These are phyloP conservation scores for Nymphalis polychloros DNA, from an alignment of 2,888 invertebrate genomes.

Conservation along the genomic window DNA sequence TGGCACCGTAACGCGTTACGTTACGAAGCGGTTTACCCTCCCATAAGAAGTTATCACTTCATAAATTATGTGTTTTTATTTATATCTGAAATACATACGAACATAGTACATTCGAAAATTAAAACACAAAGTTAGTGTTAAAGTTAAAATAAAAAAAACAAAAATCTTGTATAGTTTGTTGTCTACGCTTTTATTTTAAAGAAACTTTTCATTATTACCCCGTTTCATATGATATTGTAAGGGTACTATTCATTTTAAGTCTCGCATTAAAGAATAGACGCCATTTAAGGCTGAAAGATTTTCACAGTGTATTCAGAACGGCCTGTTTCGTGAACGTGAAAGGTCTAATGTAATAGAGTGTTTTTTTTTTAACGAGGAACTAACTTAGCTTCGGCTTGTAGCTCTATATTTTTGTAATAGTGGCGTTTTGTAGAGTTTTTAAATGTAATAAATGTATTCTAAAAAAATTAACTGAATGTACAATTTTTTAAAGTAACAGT, in stretches of 20 bases:
- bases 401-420: not conserved
- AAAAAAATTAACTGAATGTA: no score
- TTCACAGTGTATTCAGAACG: slow-evolving; percentile 41
- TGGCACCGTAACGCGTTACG: no score
- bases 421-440: not conserved
- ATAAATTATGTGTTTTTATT: no score
- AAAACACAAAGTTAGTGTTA: not conserved
- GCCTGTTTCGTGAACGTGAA: slow-evolving; percentile 56
- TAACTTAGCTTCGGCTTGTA: slow-evolving; percentile 39
- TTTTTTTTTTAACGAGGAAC: slow-evolving; percentile 50
- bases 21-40: no score
- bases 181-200: slow-evolving; percentile 24
- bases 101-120: not conserved
- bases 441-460: not conserved
- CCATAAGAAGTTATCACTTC: no score
- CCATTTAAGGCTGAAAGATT: slow-evolving; percentile 33
- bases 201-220: slow-evolving; percentile 35
- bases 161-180: slow-evolving; percentile 11
- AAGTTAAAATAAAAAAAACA: not conserved
- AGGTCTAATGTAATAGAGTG: slow-evolving; percentile 74
- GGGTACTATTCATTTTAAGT: slow-evolving; percentile 28
- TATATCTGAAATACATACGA: no score
- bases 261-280: slow-evolving; percentile 28
- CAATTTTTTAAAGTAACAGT: no score
- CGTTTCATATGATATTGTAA: slow-evolving; percentile 36